These are phyloP conservation scores for Triops cancriformis DNA, from an alignment of 1,140 invertebrate species.

Conservation along the genomic window DNA sequence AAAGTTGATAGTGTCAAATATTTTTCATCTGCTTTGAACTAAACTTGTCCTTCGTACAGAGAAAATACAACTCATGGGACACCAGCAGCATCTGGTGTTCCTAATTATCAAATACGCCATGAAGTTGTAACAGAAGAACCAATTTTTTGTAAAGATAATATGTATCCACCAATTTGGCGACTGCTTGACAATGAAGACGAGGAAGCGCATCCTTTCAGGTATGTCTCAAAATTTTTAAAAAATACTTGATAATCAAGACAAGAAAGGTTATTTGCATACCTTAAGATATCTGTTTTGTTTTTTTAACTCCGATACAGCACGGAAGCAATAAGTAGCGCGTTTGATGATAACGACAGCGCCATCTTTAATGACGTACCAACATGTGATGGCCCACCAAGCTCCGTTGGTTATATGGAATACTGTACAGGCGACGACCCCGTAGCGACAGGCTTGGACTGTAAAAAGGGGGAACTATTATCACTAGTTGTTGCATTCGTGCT, in stretches of 20 bases:
- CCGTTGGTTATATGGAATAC: not conserved
- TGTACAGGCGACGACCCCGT: not conserved
- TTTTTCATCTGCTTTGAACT: not conserved
- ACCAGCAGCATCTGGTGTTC: not conserved
- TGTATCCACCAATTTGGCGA: not conserved
- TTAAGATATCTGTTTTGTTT: not conserved
- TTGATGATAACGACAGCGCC: not conserved
- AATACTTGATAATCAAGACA: not conserved
- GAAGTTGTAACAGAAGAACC: not conserved
- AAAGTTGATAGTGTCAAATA: not conserved
- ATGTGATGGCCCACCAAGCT: not conserved
- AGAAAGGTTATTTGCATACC: not conserved
- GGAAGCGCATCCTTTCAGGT: not conserved
- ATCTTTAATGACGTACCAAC: not conserved
- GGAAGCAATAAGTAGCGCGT: not conserved
- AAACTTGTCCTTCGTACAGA: not conserved
- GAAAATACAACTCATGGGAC: not conserved
- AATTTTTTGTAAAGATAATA: not conserved
- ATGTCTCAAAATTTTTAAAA: not conserved
- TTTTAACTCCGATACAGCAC: not conserved
- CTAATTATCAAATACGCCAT: not conserved
- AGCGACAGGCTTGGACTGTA: too few species aligned
- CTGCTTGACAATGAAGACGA: not conserved
- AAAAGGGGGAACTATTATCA: too few species aligned
- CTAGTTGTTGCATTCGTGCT: too few species aligned